phyloP scores from a whole-genome alignment of 2,888 invertebrate genomes.

The Phortica okadai region DNA sequence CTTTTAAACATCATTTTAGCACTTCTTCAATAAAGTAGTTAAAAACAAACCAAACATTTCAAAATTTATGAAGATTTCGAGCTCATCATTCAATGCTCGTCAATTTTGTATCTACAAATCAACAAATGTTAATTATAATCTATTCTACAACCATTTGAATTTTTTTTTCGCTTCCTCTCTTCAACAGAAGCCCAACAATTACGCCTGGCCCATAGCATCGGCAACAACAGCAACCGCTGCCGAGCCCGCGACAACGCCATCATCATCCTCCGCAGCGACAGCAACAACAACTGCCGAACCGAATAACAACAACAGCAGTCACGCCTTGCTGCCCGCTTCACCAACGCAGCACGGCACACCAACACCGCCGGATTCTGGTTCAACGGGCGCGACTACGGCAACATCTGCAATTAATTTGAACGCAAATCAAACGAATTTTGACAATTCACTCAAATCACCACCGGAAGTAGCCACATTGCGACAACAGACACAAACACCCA shows the following conservation, averaged over 20 bases:
- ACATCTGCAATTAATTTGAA: slow-evolving; percentile 65
- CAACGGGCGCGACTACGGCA: slow-evolving; percentile 39
- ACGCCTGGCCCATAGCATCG: slow-evolving; percentile 78
- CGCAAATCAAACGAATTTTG: slow-evolving; percentile 62
- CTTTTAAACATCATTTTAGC: too few relatives aligned
- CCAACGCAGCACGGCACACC: slow-evolving; percentile 21
- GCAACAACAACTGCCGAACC: slow-evolving; percentile 45
- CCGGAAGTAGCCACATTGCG: slow-evolving; percentile 50
- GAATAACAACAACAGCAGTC: slow-evolving; percentile 3
- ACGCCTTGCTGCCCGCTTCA: slow-evolving; percentile 11
- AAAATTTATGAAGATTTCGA: too few relatives aligned
- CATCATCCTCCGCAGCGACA: slow-evolving; percentile 30
- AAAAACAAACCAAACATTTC: too few relatives aligned
- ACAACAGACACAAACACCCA: background rate
- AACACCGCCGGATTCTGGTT: slow-evolving; percentile 13
- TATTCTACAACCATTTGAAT: slow-evolving; percentile 11
- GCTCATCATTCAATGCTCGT: too few relatives aligned
- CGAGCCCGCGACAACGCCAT: slow-evolving; percentile 20
- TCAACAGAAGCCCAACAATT: slow-evolving; percentile 83
- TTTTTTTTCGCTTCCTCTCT: slow-evolving; percentile 43
- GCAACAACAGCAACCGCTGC: slow-evolving; percentile 39
- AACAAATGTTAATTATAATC: background rate
- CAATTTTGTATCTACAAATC: too few relatives aligned
- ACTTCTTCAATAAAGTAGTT: too few relatives aligned
- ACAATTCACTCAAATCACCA: slow-evolving; percentile 64